Base-by-base conservation (phyloP, 2,113 vertebrate species). In the Xyrauchen texanus region DNA sequence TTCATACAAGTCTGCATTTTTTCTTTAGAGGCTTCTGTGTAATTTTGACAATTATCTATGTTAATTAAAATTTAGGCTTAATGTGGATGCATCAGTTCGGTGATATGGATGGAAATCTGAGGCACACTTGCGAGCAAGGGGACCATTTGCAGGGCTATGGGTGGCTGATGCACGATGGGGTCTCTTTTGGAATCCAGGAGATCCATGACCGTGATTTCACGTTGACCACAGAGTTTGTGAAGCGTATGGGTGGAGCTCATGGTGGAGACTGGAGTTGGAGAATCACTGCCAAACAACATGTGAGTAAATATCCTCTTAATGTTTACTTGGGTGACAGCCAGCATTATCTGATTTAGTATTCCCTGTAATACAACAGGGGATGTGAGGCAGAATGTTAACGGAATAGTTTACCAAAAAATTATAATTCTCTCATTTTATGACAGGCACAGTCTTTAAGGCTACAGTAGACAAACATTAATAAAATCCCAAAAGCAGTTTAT, bases 251-350 rank as follows among this genome's bases (percentile, higher is more conserved):
- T 12, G 97, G 97, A 2, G 79, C 87, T 4, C 95, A 98, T 0
- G 97, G 97, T 1, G 97, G 97, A 7, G 97, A 98, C 75, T 98
- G 97, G 97, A 97, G 95, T 42, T 99, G 96, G 97, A 93, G 96
- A 80, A 86, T 99, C 84, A 95, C 94, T 0, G 96, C 91, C 11
- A 93, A 93, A 79, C 89, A 90, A 58, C 93, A 95, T 87, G 96
- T 97, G 87, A 88, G 88, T 64, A 74, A 34, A 34, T 34, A 34
- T 34, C 21, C 21, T 34, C 21, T 34, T 34, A 34, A 34, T 34
- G 21, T 34, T 34, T 34, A 34, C 21, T 34, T 34, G 21, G 21
- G 21, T 34, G 21, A 34, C 21, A 34, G 21, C 21, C 21, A 34
- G 21, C 21, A 34, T 34, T 34, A 34, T 34, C 21, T 1, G 21